phyloP scores from a whole-genome alignment of 2,797 vertebrate genomes.

The Huso huso region DNA sequence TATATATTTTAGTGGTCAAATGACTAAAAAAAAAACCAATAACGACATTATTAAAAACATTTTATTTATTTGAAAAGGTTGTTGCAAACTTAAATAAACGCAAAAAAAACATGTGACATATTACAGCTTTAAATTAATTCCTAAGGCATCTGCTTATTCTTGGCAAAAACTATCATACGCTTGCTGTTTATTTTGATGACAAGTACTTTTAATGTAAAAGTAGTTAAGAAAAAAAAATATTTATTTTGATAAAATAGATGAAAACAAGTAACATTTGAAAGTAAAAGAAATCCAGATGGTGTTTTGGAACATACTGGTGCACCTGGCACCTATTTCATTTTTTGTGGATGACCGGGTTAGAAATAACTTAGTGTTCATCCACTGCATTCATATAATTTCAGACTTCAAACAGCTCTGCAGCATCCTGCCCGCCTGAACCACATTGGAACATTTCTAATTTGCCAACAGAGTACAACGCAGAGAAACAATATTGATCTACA shows the following conservation, averaged over 20 bases:
- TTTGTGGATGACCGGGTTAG: too few relatives aligned
- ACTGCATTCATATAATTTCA: too few relatives aligned
- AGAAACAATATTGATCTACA: too few relatives aligned
- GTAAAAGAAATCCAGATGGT: background rate
- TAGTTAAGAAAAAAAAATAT: background rate
- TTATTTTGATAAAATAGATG: background rate
- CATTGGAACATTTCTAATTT: too few relatives aligned
- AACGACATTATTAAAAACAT: constrained; percentile 7
- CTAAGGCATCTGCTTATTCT: constrained; percentile 7
- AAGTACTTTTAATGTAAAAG: background rate
- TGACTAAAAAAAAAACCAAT: background rate
- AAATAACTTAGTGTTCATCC: background rate
- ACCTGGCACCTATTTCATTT: background rate
- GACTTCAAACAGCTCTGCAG: too few relatives aligned
- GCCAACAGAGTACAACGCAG: too few relatives aligned
- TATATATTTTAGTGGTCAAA: background rate
- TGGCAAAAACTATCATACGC: background rate
- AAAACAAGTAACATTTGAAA: background rate
- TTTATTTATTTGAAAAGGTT: background rate
- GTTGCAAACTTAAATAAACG: background rate
- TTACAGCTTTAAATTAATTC: background rate
- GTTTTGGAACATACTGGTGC: background rate
- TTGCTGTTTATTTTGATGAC: constrained; percentile 1
- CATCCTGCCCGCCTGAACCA: too few relatives aligned
- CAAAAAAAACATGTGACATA: background rate